Conservation (phyloP, 2,797 vertebrate species). For the Buceros bicornis region DNA sequence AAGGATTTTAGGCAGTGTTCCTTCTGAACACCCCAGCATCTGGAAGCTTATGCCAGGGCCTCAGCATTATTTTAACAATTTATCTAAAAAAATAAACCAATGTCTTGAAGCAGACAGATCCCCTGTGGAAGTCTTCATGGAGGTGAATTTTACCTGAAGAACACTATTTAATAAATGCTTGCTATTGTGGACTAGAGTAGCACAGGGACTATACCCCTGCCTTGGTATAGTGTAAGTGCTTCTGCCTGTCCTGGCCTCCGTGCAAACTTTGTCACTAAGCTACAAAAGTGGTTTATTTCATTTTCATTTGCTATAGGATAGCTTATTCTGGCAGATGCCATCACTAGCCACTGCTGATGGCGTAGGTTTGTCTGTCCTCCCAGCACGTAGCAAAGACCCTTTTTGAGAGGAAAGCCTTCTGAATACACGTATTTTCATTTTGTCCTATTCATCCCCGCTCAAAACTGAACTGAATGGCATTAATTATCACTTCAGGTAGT, state of each 20-base stretch:
- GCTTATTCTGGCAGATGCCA: slow-evolving; percentile 1
- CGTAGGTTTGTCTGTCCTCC: background rate
- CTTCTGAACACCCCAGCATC: background rate
- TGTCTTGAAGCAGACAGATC: background rate
- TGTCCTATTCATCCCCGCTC: slow-evolving; percentile 60
- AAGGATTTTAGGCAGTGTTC: slow-evolving; percentile 5
- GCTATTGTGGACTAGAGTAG: background rate
- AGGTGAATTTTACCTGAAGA: background rate
- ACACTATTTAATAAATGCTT: background rate
- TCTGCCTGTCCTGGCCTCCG: background rate
- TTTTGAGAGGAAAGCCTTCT: slow-evolving; percentile 31
- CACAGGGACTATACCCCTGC: background rate
- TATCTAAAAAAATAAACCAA: background rate
- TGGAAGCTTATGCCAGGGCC: background rate
- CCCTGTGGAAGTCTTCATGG: background rate
- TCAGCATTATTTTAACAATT: background rate
- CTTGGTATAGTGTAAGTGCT: background rate
- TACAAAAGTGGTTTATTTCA: background rate
- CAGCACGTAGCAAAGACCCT: background rate
- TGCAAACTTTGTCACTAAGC: background rate
- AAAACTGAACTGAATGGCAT: slow-evolving; percentile 71
- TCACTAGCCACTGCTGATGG: background rate
- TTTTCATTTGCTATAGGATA: background rate
- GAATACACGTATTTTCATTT: slow-evolving; percentile 34
- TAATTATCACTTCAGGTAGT: slow-evolving; percentile 81